Evolutionary conservation across 2,113 vertebrate genomes (phyloP), one percentile per base, ranked within the genome.

Genomic region (Rostratula benghalensis): DNA sequence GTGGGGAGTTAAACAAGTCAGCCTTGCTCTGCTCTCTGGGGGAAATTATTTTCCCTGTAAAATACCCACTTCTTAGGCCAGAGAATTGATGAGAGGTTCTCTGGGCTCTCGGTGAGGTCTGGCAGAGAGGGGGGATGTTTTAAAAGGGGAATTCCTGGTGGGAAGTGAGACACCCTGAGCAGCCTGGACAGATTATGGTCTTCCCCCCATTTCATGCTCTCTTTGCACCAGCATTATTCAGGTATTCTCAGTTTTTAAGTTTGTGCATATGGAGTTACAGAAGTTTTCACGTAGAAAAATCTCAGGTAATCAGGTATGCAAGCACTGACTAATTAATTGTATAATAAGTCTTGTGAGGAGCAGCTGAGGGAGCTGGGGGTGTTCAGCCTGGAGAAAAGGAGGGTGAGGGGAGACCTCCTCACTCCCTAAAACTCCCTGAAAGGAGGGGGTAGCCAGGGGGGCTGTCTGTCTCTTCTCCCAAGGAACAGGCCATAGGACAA

Each of bases 21-120:
- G 48, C 27, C 27, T 53, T n/a, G n/a, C 53, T 86, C 65, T 79
- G n/a, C 18, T 71, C 21, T 87, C 41, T 41, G 1, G 3, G 39
- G n/a, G 71, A 41, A 81, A 35, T 1, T 60, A 31, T 70, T 87
- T 82, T 69, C 31, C 45, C 35, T 57, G 45, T 57, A 68, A 73
- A 82, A 76, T 41, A 30, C 45, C 70, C 13, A 79, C 51, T 30
- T 74, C 24, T 28, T 84, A 90, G 64, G 51, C 27, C 51, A 53
- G 51, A 17, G 27, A 30, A 53, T 53, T 30, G 51, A 53, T 20
- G 35, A 84, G 46, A 51, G 13, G 24, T 3, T 28, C 4, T 56
- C 27, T 0, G 0, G 24, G 37, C 28, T 79, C 28, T 31, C 6
- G 2, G 11, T 2, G 2, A 53, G 48, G 19, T 69, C 78, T 88